Evolutionary conservation across 2,113 vertebrate genomes (phyloP).

Genomic region (Planiliza haematocheilus): DNA sequence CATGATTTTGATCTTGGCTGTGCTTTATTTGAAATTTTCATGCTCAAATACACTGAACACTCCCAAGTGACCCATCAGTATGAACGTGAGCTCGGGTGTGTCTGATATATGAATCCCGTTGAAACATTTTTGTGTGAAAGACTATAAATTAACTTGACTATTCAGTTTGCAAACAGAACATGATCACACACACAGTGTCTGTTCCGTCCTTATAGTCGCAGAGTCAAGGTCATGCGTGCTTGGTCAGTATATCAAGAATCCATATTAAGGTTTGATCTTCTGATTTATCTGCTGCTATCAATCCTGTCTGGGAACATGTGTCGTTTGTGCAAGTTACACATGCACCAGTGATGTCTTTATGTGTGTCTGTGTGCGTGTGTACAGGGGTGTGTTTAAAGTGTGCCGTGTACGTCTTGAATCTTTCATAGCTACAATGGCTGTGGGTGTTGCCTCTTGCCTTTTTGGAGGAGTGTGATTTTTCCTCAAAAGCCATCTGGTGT

Average conservation of each 20-base stretch:
- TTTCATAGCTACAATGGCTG: slow-evolving; percentile 55
- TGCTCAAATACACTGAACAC: neutral
- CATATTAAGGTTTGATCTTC: slow-evolving; percentile 2
- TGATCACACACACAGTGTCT: slow-evolving; percentile 20
- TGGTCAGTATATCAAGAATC: slow-evolving; percentile 47
- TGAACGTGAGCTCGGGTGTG: slow-evolving; percentile 6
- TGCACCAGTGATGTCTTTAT: slow-evolving; percentile 7
- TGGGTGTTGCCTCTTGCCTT: slow-evolving; percentile 50
- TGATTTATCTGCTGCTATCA: slow-evolving; percentile 53
- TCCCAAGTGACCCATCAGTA: slow-evolving; percentile 26
- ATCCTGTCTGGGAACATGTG: slow-evolving; percentile 1
- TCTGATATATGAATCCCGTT: slow-evolving; percentile 66
- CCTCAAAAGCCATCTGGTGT: slow-evolving; percentile 73
- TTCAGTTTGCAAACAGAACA: slow-evolving; percentile 34
- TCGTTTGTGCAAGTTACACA: slow-evolving; percentile 14
- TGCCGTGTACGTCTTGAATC: slow-evolving; percentile 60
- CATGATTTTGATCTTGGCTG: no score
- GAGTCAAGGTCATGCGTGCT: slow-evolving; percentile 44
- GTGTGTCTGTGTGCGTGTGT: slow-evolving; percentile 26
- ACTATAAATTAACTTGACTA: slow-evolving; percentile 56
- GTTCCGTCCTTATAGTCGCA: slow-evolving; percentile 13
- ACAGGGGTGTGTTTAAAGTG: slow-evolving; percentile 23
- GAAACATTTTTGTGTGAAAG: slow-evolving; percentile 46
- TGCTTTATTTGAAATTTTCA: no score
- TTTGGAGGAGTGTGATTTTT: slow-evolving; percentile 56